Conservation (phyloP, 2,113 vertebrate genomes). For the Chaetops frenatus region DNA sequence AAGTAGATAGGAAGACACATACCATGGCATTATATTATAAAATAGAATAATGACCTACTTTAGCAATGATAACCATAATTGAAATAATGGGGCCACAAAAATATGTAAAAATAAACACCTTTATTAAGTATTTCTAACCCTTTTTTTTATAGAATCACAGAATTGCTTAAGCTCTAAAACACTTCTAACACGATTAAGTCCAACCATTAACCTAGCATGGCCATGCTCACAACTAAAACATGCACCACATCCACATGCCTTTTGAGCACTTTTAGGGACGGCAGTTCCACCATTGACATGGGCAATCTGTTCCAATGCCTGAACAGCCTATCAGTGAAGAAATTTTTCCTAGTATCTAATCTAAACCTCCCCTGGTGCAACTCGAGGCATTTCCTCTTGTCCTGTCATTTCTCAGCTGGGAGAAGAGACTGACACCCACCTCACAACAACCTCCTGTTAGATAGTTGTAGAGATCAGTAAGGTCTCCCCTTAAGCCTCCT, state of each 20-base stretch:
- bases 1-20: not conserved
- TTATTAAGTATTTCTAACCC: not conserved
- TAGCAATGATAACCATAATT: not conserved
- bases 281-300: not conserved
- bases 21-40: not conserved
- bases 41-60: conserved; percentile 26
- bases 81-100: conserved; percentile 1
- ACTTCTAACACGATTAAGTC: not conserved
- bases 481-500: not conserved
- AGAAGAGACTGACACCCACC: not conserved
- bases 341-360: not conserved
- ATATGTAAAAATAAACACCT: not conserved
- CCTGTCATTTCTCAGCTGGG: not conserved
- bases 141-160: not conserved
- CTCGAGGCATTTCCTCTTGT: not conserved
- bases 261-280: not conserved
- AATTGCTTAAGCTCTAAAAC: not conserved
- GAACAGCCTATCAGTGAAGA: not conserved
- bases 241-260: not conserved
- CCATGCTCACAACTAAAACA: not conserved
- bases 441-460: not conserved
- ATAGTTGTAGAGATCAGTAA: not conserved
- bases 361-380: not conserved
- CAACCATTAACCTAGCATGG: not conserved
- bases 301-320: not conserved